Conservation (phyloP, 2,113 vertebrate genomes). For the Eleginops maclovinus region DNA sequence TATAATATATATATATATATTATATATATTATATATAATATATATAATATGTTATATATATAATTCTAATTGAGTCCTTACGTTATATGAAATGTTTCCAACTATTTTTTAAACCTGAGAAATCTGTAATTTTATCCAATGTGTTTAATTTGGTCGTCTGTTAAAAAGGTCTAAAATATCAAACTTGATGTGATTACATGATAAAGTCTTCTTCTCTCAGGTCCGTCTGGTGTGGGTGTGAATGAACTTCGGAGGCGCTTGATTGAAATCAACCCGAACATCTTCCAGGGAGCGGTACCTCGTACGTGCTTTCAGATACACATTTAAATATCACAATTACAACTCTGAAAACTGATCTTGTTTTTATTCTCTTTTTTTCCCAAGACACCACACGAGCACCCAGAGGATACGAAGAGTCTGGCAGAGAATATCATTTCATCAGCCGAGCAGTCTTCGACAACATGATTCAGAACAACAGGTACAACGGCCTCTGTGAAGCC, state of each 20-base stretch:
- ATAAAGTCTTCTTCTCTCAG: slow-evolving; percentile 71
- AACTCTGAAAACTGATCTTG: too few relatives aligned
- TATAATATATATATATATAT: too few relatives aligned
- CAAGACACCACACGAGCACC: slow-evolving; percentile 93
- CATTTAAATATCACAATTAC: neutral
- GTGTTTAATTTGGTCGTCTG: too few relatives aligned
- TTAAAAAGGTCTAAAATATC: too few relatives aligned
- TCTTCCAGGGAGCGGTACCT: slow-evolving; percentile 90
- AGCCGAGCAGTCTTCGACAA: slow-evolving; percentile 92
- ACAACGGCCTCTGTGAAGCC: neutral
- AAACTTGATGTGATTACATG: neutral
- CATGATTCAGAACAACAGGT: slow-evolving; percentile 93
- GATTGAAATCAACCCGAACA: slow-evolving; percentile 86
- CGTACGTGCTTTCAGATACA: slow-evolving; percentile 82
- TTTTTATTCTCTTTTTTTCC: neutral
- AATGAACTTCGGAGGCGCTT: slow-evolving; percentile 92
- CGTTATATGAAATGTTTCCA: too few relatives aligned
- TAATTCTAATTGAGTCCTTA: too few relatives aligned
- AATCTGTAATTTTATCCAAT: too few relatives aligned
- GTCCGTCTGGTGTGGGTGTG: slow-evolving; percentile 93
- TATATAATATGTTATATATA: too few relatives aligned
- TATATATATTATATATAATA: too few relatives aligned
- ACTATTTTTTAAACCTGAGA: too few relatives aligned
- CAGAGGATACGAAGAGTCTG: slow-evolving; percentile 91
- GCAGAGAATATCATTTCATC: slow-evolving; percentile 95